Evolutionary conservation across 2,797 vertebrate species (phyloP).

Genomic region (Rhadinocentrus ornatus): DNA sequence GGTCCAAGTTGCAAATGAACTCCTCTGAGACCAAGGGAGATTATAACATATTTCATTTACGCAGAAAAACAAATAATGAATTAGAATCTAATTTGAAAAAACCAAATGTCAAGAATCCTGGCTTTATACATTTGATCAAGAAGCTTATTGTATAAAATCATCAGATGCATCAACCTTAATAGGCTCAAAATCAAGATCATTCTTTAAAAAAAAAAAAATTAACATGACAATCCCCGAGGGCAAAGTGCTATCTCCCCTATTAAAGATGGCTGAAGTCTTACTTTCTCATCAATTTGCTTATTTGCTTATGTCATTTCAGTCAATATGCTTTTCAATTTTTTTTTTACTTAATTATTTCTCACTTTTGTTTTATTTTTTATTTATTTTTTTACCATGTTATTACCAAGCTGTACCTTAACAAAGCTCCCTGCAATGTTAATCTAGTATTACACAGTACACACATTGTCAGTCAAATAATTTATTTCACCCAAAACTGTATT

Average conservation of each 20-base stretch:
- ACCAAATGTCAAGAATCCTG: slow-evolving; percentile 32
- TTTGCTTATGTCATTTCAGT: slow-evolving; percentile 47
- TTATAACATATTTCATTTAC: slow-evolving; percentile 34
- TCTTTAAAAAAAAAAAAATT: too few relatives aligned
- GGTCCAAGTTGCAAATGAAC: slow-evolving; percentile 32
- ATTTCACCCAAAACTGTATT: slow-evolving; percentile 2
- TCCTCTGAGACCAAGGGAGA: slow-evolving; percentile 20
- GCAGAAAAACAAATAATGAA: slow-evolving; percentile 31
- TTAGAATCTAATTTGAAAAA: slow-evolving; percentile 13
- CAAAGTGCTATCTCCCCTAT: slow-evolving; percentile 50
- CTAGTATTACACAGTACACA: background rate
- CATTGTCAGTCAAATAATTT: background rate
- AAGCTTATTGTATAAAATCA: slow-evolving; percentile 35
- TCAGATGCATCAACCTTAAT: slow-evolving; percentile 38
- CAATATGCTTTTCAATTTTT: slow-evolving; percentile 21
- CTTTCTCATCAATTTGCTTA: slow-evolving; percentile 47
- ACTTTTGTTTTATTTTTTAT: background rate
- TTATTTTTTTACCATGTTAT: background rate
- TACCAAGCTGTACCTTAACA: background rate
- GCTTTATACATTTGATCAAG: slow-evolving; percentile 34
- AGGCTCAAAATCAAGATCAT: slow-evolving; percentile 23
- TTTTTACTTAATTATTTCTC: background rate
- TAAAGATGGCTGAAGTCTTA: slow-evolving; percentile 45
- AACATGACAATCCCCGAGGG: slow-evolving; percentile 38
- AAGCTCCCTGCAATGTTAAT: background rate